A percentile compares a stretch with the other conserved stretches of the same genome.
phyloP scores from a whole-genome alignment of 2,888 invertebrate genomes.

The Hypselothyrea guttata region DNA sequence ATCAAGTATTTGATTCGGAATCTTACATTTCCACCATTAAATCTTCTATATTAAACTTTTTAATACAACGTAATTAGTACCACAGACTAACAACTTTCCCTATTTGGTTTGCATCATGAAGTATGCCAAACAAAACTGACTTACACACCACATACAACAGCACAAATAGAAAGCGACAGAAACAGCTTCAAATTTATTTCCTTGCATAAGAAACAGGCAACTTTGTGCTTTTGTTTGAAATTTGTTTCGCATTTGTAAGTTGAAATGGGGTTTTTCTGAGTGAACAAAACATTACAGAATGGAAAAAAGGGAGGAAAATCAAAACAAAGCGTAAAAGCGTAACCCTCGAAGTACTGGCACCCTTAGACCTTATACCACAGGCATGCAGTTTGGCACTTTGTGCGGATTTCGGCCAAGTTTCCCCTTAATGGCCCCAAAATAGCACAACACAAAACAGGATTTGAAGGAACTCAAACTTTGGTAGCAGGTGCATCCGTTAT shows the following conservation, averaged over 20 bases:
- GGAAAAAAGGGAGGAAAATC: conserved; percentile 27
- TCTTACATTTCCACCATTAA: no score
- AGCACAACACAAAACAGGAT: conserved; percentile 19
- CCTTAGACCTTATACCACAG: conserved; percentile 46
- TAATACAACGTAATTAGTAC: no score
- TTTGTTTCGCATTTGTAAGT: conserved; percentile 77
- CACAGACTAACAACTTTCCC: no score
- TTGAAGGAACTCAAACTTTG: conserved; percentile 47
- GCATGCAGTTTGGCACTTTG: conserved; percentile 54
- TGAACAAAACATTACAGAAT: conserved; percentile 43
- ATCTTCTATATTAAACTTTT: no score
- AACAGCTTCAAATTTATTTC: conserved; percentile 74
- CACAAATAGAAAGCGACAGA: conserved; percentile 48
- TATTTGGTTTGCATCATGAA: not conserved
- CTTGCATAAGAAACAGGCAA: conserved; percentile 46
- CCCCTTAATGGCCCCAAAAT: conserved; percentile 21
- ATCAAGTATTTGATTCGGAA: no score
- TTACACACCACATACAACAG: conserved; percentile 20
- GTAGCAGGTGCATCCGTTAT: conserved; percentile 44
- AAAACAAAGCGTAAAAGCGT: conserved; percentile 67
- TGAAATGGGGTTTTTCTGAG: conserved; percentile 60
- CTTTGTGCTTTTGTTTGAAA: conserved; percentile 76
- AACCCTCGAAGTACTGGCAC: conserved; percentile 26
- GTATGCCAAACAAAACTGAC: conserved; percentile 59
- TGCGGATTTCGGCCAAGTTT: conserved; percentile 22